Conservation (phyloP, 2,797 vertebrate species). For the Argentina silus region DNA sequence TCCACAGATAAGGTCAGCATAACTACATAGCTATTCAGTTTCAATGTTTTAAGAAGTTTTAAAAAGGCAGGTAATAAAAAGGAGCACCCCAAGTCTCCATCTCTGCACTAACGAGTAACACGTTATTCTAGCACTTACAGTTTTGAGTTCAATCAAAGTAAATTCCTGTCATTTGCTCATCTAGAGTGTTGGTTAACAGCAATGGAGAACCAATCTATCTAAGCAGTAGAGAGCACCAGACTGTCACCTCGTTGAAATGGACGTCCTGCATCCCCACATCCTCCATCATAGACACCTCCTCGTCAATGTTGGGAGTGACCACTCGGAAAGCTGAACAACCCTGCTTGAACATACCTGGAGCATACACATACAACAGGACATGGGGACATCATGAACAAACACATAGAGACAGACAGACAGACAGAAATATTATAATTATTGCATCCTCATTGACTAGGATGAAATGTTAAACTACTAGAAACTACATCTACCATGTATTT, state of each 20-base stretch:
- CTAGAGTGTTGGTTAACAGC: neutral
- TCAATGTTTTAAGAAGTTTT: neutral
- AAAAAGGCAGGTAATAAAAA: neutral
- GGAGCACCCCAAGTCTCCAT: neutral
- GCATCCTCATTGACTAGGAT: neutral
- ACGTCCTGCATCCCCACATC: conserved; percentile 99
- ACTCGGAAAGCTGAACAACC: conserved; percentile 93
- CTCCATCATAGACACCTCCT: conserved; percentile 99
- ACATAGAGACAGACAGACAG: neutral
- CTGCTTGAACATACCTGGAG: conserved; percentile 92
- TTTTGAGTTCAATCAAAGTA: no score
- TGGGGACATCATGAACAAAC: neutral
- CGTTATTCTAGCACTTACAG: neutral
- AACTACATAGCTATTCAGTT: neutral
- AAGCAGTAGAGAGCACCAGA: neutral
- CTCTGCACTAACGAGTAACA: neutral
- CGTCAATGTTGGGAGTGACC: conserved; percentile 95
- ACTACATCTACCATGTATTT: neutral
- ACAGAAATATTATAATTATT: neutral
- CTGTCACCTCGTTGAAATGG: conserved; percentile 93
- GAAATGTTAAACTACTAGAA: neutral
- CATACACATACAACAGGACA: neutral
- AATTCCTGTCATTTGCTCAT: no score
- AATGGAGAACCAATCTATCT: neutral
- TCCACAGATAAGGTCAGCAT: conserved; percentile 18